Evolutionary conservation across 2,113 vertebrate genomes (phyloP).

Genomic region (Chionis minor): DNA sequence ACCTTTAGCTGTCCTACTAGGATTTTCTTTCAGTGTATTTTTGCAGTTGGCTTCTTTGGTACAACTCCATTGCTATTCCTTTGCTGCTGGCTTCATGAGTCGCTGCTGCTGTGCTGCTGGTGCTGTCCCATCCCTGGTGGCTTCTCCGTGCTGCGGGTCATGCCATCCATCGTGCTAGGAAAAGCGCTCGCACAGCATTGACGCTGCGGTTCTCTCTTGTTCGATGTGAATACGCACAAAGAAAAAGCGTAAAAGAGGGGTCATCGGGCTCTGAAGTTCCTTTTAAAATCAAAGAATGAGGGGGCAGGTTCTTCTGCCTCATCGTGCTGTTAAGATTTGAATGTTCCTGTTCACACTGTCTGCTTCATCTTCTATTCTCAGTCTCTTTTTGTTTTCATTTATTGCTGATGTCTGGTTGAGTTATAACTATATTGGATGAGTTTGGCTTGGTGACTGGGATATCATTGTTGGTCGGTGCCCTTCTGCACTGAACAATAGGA

Average conservation of each 20-base stretch:
- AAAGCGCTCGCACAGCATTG: neutral
- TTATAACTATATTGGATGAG: neutral
- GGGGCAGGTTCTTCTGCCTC: neutral
- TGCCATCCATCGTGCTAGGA: fast-evolving
- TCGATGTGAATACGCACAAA: neutral
- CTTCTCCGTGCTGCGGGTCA: fast-evolving
- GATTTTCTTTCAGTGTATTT: neutral
- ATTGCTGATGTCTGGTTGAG: neutral
- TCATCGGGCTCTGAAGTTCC: neutral
- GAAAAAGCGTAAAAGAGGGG: neutral
- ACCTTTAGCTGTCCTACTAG: neutral
- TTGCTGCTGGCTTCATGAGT: neutral
- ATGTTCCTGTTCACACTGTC: neutral
- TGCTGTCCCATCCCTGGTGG: neutral
- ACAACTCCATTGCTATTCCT: neutral
- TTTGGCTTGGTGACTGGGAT: neutral
- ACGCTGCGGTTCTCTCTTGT: neutral
- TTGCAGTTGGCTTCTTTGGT: neutral
- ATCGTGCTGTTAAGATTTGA: neutral
- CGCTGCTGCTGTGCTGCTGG: neutral
- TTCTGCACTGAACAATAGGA: neutral
- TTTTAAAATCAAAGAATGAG: neutral
- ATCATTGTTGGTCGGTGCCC: neutral
- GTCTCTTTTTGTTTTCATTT: neutral
- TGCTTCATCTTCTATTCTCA: neutral